Evolutionary conservation across 2,888 invertebrate genomes (phyloP).

Genomic region (Choreutis nemorana): DNA sequence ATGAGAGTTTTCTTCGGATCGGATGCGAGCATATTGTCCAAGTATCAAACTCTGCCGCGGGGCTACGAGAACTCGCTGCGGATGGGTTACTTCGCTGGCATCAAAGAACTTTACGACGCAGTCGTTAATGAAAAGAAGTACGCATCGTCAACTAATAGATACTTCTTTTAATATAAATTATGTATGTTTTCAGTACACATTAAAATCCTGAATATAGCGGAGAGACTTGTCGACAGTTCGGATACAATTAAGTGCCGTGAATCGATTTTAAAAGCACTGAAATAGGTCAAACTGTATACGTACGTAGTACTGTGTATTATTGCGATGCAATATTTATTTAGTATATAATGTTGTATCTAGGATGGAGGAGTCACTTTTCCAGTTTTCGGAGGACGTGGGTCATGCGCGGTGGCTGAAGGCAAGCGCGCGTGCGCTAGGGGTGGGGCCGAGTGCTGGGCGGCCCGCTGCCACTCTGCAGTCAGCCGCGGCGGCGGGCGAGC

Average conservation of each 20-base stretch:
- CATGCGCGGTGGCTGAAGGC: constrained; percentile 42
- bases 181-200: no score
- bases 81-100: constrained; percentile 38
- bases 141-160: no score
- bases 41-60: constrained; percentile 37
- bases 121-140: constrained; percentile 26
- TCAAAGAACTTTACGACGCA: constrained; percentile 35
- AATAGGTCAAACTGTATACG: constrained; percentile 45
- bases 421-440: constrained; percentile 56
- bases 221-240: not conserved
- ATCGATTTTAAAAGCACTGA: constrained; percentile 29
- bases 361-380: constrained; percentile 64
- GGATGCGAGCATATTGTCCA: constrained; percentile 26
- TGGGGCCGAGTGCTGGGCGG: constrained; percentile 48
- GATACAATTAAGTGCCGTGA: constrained; percentile 10
- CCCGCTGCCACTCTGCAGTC: constrained; percentile 58
- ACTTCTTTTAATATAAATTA: no score
- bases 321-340: constrained; percentile 60
- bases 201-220: no score
- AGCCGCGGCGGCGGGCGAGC: constrained; percentile 52
- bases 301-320: constrained; percentile 43
- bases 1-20: constrained; percentile 44
- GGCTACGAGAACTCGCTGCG: constrained; percentile 32
- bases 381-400: constrained; percentile 61
- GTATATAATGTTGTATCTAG: constrained; percentile 61